These are phyloP conservation scores for Sialia sialis DNA, from an alignment of 2,113 vertebrate genomes.

Conservation along the genomic window DNA sequence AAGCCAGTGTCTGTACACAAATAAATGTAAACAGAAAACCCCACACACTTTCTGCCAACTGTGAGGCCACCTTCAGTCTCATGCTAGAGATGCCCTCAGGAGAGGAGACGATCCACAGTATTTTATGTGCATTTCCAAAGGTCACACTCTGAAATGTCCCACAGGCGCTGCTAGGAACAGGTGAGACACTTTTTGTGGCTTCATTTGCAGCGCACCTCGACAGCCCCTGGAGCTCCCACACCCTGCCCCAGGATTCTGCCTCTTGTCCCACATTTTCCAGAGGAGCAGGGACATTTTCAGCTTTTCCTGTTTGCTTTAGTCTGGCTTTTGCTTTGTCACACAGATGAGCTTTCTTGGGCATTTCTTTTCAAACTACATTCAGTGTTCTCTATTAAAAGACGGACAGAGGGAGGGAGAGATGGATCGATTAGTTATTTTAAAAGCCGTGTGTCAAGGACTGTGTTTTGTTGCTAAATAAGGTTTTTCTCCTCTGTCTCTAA, in stretches of 20 bases:
- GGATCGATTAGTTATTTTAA: slow-evolving; percentile 20
- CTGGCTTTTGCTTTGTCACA: neutral
- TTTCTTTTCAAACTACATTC: slow-evolving; percentile 1
- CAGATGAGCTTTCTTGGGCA: neutral
- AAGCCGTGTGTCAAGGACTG: neutral
- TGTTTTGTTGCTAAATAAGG: slow-evolving; percentile 30
- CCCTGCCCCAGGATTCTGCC: neutral
- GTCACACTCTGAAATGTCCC: neutral
- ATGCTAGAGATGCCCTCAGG: slow-evolving; percentile 17
- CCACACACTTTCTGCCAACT: slow-evolving; percentile 35
- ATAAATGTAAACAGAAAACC: slow-evolving; percentile 62
- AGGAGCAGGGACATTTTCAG: neutral
- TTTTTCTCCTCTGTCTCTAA: slow-evolving; percentile 3
- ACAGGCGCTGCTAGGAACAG: neutral
- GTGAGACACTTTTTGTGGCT: neutral
- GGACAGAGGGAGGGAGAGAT: neutral
- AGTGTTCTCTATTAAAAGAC: neutral
- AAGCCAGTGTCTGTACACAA: slow-evolving; percentile 53
- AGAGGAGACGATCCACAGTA: neutral
- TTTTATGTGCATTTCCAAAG: neutral
- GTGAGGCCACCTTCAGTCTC: slow-evolving; percentile 21
- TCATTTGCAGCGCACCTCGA: neutral
- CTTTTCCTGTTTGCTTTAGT: neutral
- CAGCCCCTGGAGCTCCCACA: neutral
- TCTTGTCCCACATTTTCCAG: neutral